Evolutionary conservation across 2,797 vertebrate genomes (phyloP).

Genomic region (Gouania willdenowi): DNA sequence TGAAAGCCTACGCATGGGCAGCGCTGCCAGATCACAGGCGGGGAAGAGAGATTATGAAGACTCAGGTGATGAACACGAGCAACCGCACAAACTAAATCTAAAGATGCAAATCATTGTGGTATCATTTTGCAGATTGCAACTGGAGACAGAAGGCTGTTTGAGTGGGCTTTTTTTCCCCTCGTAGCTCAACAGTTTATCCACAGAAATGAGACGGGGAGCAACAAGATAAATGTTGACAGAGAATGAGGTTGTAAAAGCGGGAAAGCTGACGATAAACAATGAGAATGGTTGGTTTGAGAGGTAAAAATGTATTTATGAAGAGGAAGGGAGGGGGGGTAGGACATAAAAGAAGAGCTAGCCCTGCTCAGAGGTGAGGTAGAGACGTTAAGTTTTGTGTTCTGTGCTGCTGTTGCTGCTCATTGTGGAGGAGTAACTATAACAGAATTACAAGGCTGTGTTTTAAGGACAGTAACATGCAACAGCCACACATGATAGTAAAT

Average conservation of each 20-base stretch:
- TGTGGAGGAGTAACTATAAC: slow-evolving; percentile 31
- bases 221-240: slow-evolving; percentile 29
- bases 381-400: slow-evolving; percentile 56
- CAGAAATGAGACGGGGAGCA: slow-evolving; percentile 1
- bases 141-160: slow-evolving; percentile 9
- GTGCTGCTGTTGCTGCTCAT: slow-evolving; percentile 22
- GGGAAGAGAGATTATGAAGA: slow-evolving; percentile 37
- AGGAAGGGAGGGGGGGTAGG: slow-evolving; percentile 1
- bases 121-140: slow-evolving; percentile 15
- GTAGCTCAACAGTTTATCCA: slow-evolving; percentile 14
- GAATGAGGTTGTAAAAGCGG: slow-evolving; percentile 10
- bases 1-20: slow-evolving; percentile 47
- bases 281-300: not conserved
- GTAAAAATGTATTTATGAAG: slow-evolving; percentile 25
- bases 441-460: slow-evolving; percentile 52
- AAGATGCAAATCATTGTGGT: slow-evolving; percentile 27
- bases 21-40: slow-evolving; percentile 26
- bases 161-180: not conserved
- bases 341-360: slow-evolving; percentile 8
- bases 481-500: slow-evolving; percentile 34
- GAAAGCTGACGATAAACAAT: slow-evolving; percentile 26
- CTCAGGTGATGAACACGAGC: slow-evolving; percentile 57
- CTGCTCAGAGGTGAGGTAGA: slow-evolving; percentile 47
- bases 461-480: slow-evolving; percentile 34
- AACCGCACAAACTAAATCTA: slow-evolving; percentile 59